Evolutionary conservation across 2,797 vertebrate species (phyloP).

Genomic region (Numenius phaeopus): DNA sequence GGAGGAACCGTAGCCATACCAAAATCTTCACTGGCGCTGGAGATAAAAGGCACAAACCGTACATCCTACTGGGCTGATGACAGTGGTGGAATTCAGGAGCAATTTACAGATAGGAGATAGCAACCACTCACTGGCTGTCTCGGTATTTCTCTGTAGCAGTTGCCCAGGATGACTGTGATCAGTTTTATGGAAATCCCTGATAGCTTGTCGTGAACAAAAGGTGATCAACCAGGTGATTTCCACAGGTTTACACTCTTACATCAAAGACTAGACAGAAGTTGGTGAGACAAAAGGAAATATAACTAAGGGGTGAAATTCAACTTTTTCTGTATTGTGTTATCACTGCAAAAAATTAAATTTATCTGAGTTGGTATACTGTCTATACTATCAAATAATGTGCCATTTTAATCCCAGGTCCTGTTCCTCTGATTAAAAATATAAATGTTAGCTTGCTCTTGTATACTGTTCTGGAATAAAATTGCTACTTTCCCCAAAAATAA

Average conservation of each 20-base stretch:
- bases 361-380: background rate
- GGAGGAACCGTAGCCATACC: fast-evolving
- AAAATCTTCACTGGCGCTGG: background rate
- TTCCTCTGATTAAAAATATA: background rate
- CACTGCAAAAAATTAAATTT: background rate
- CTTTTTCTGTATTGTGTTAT: background rate
- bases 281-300: background rate
- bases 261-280: background rate
- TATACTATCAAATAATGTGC: background rate
- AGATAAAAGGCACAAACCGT: background rate
- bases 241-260: background rate
- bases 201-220: background rate
- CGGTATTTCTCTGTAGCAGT: background rate
- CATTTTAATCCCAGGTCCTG: background rate
- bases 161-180: fast-evolving
- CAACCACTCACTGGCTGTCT: background rate
- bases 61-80: background rate
- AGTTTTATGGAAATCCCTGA: background rate
- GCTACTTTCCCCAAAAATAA: background rate
- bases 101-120: background rate
- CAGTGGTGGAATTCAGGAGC: background rate
- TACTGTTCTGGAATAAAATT: background rate
- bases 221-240: background rate
- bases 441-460: background rate
- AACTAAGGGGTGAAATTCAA: background rate